Evolutionary conservation across 2,888 invertebrate genomes (phyloP), one percentile per base, ranked within the genome.

Genomic region (Phyllotreta striolata): DNA sequence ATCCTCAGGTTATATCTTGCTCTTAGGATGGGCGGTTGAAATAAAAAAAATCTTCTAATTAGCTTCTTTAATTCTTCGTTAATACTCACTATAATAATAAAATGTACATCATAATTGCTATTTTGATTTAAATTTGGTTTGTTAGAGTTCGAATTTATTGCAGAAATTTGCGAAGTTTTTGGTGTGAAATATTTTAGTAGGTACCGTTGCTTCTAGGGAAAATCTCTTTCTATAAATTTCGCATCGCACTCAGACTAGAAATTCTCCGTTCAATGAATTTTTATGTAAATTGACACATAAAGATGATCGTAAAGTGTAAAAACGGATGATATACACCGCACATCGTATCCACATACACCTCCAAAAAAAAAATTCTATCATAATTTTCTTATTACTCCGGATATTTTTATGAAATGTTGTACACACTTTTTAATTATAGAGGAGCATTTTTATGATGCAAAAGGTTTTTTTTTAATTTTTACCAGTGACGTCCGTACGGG

Each of bases 301-400:
- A 54, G 61, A 63, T 40, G 63, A 63, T 65, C 63, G 52, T 65
- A 67, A 67, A 62, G 61, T 63, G 63, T 59, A 47, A 61, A 61
- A 55, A 61, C 35, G 52, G 58, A 63, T 59, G 55, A 63, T 59
- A 63, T 63, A 63, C 59, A 47, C 13, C 55, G 44, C 60, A 60
- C 44, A 43, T 54, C 63, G 35, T 54, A 63, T 59, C 59, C 39
- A 62, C 39, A 24, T 24, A 24, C 24, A 24, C 24, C 24, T 56
- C 46, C 55, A n/a, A n/a, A n/a, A n/a, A n/a, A n/a, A n/a, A n/a
- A n/a, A n/a, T n/a, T 55, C 55, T 59, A 40, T 58, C 55, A 64
- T 72, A 77, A 76, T 76, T 76, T 69, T 71, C 46, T 61, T 61
- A 34, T 74, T 76, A n/a, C n/a, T n/a, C n/a, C n/a, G n/a, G n/a